Evolutionary conservation across 1,140 invertebrate species (phyloP).

Genomic region (Sipha flava): DNA sequence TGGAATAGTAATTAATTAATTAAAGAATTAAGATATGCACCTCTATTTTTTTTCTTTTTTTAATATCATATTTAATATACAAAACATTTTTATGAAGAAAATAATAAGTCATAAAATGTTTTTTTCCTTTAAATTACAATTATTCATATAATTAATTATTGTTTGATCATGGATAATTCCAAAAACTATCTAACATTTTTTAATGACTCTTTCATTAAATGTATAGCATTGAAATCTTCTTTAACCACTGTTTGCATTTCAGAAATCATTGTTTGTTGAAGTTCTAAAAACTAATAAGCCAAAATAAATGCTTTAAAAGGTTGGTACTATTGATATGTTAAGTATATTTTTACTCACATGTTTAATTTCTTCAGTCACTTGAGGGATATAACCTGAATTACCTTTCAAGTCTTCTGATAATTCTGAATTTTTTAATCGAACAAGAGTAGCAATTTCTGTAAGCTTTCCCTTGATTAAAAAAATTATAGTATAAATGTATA

Average conservation of each 20-base stretch:
- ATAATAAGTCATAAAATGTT: background rate
- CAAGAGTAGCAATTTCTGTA: conserved; percentile 21
- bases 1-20: no score
- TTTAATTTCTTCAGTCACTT: conserved; percentile 27
- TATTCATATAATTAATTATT: background rate
- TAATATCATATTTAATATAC: no score
- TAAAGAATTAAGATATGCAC: no score
- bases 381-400: background rate
- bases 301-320: background rate
- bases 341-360: background rate
- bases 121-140: background rate
- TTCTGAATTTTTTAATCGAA: conserved; percentile 23
- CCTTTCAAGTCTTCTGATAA: background rate
- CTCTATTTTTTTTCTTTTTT: no score
- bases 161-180: background rate
- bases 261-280: conserved; percentile 21
- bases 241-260: conserved; percentile 19
- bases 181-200: background rate
- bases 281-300: background rate
- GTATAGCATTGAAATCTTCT: conserved; percentile 18
- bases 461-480: conserved; percentile 13
- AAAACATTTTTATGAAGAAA: no score
- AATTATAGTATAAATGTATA: no score
- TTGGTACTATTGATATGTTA: background rate
- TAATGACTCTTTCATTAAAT: conserved; percentile 12